Percentiles rank a stretch among this genome's conserved stretches.
These are phyloP conservation scores for Nomada hirtipes DNA, from an alignment of 2,888 invertebrate species.

Conservation along the genomic window DNA sequence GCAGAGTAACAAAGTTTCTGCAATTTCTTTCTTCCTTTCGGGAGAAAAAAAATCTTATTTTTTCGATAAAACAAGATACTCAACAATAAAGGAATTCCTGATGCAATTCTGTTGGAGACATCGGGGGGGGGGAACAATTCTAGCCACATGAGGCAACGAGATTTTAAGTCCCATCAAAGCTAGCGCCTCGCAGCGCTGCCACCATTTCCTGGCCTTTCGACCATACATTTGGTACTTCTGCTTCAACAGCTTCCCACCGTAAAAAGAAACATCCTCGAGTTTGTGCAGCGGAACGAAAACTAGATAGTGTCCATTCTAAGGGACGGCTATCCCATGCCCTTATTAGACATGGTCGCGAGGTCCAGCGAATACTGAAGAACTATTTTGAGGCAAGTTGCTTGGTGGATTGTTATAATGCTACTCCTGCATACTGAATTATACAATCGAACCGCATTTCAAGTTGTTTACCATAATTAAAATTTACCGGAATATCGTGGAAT, in stretches of 20 bases:
- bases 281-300: conserved; percentile 20
- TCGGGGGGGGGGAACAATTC: not conserved
- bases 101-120: not conserved
- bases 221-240: conserved; percentile 8
- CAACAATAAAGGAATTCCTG: not conserved
- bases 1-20: too few relatives aligned
- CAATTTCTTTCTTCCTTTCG: too few relatives aligned
- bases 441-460: conserved; percentile 60
- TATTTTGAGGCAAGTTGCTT: conserved; percentile 23
- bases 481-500: not conserved
- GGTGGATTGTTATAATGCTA: conserved; percentile 57
- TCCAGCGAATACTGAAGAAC: conserved; percentile 2
- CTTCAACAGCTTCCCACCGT: conserved; percentile 10
- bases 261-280: conserved; percentile 23
- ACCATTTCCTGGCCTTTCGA: conserved; percentile 18
- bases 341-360: conserved; percentile 19
- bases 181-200: not conserved
- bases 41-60: not conserved
- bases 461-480: conserved; percentile 24
- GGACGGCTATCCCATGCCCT: conserved; percentile 5
- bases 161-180: conserved; percentile 44
- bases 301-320: not conserved
- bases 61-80: not conserved
- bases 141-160: conserved; percentile 1
- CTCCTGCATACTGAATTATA: conserved; percentile 58